phyloP scores from a whole-genome alignment of 2,888 invertebrate genomes.

The Agrochola lota region DNA sequence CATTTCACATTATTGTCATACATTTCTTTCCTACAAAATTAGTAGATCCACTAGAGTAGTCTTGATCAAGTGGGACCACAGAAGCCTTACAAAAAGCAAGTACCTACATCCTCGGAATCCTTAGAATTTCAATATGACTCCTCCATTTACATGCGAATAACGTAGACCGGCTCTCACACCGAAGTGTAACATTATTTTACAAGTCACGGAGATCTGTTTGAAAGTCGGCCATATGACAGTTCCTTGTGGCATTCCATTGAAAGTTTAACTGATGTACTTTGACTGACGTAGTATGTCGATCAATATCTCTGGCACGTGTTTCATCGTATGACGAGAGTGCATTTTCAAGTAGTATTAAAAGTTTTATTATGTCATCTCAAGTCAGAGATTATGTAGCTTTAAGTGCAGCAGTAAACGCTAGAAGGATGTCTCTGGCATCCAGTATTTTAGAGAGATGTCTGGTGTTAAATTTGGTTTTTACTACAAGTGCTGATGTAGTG shows the following conservation, averaged over 20 bases:
- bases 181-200: conserved; percentile 51
- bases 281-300: neutral
- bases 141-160: conserved; percentile 85
- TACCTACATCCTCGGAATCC: conserved; percentile 83
- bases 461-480: conserved; percentile 27
- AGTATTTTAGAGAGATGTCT: conserved; percentile 19
- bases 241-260: conserved; percentile 27
- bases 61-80: conserved; percentile 72
- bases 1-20: neutral
- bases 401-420: conserved; percentile 38
- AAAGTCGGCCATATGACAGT: conserved; percentile 4
- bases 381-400: conserved; percentile 23
- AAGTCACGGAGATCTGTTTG: neutral
- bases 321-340: conserved; percentile 25
- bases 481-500: conserved; percentile 1
- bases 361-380: conserved; percentile 33
- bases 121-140: conserved; percentile 87
- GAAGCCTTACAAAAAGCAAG: conserved; percentile 79
- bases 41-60: conserved; percentile 47
- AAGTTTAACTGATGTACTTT: conserved; percentile 12
- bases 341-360: conserved; percentile 36
- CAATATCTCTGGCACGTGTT: conserved; percentile 21
- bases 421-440: conserved; percentile 13
- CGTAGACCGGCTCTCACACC: conserved; percentile 63
- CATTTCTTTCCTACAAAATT: conserved; percentile 34